Percentiles rank a stretch among this genome's conserved stretches.
These are phyloP conservation scores for Heteromyza rotundicornis DNA, from an alignment of 2,888 invertebrate species.

Conservation along the genomic window DNA sequence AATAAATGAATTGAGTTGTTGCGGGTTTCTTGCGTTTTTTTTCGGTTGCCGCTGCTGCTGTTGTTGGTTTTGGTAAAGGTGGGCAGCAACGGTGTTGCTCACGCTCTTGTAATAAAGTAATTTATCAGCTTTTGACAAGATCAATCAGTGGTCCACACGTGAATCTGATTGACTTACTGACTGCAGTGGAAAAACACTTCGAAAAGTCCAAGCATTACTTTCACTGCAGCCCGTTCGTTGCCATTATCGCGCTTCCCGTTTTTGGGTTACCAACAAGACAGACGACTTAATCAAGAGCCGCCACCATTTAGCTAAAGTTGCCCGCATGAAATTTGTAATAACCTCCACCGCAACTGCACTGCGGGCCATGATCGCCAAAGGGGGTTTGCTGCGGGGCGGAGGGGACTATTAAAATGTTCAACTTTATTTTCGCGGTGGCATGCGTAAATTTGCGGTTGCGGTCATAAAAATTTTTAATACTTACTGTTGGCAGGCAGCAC, in stretches of 20 bases:
- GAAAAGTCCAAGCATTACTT: neutral
- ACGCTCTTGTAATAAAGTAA: constrained; percentile 24
- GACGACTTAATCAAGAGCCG: too few species aligned
- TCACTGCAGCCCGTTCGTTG: neutral
- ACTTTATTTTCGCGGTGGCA: neutral
- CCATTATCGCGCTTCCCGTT: too few species aligned
- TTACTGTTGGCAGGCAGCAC: too few species aligned
- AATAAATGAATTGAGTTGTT: neutral
- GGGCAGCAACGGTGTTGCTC: constrained; percentile 2
- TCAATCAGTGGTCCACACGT: constrained; percentile 23
- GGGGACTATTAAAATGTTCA: neutral
- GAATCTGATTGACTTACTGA: neutral
- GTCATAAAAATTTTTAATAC: neutral
- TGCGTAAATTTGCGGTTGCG: neutral
- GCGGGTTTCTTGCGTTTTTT: too few species aligned
- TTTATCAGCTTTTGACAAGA: constrained; percentile 33
- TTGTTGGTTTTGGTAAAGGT: too few species aligned
- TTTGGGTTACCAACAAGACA: too few species aligned
- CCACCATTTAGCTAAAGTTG: too few species aligned
- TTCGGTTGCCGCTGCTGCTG: too few species aligned
- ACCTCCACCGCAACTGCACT: too few species aligned
- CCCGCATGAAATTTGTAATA: too few species aligned
- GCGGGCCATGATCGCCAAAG: too few species aligned
- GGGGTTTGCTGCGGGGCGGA: too few species aligned
- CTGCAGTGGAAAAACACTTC: constrained; percentile 1